Conservation (phyloP, 2,888 invertebrate species). For the Nipponacmea schrenckii region DNA sequence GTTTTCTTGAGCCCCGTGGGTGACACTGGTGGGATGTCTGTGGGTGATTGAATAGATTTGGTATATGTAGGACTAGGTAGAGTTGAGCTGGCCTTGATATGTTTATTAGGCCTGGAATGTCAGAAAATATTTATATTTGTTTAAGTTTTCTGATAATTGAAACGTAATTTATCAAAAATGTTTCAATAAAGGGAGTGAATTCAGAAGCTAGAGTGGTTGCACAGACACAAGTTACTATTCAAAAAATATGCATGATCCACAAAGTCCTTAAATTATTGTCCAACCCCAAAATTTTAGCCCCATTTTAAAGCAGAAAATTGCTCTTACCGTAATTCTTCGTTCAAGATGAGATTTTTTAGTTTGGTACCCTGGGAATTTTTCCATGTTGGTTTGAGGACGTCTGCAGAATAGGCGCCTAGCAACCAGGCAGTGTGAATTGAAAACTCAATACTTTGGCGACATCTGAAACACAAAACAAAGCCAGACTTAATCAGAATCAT, state of each 20-base stretch:
- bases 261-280: too few relatives aligned
- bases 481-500: constrained; percentile 1
- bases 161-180: too few relatives aligned
- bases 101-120: constrained; percentile 52
- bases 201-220: too few relatives aligned
- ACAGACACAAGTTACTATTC: neutral
- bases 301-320: too few relatives aligned
- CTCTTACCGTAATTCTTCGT: constrained; percentile 74
- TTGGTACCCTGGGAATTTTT: constrained; percentile 82
- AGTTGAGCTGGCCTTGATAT: constrained; percentile 49
- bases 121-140: neutral
- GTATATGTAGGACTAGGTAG: constrained; percentile 27
- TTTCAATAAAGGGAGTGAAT: too few relatives aligned
- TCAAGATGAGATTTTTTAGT: constrained; percentile 79
- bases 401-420: constrained; percentile 86
- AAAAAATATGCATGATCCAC: neutral
- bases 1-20: constrained; percentile 75
- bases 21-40: constrained; percentile 35
- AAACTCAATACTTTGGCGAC: constrained; percentile 94
- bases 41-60: constrained; percentile 50
- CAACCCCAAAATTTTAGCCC: too few relatives aligned
- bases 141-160: too few relatives aligned
- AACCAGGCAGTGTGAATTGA: constrained; percentile 96
- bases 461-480: constrained; percentile 71
- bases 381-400: constrained; percentile 74